A percentile compares a stretch with the other conserved stretches of the same genome.
Conservation (phyloP, 2,888 invertebrate species). For the Ophion ellenae region DNA sequence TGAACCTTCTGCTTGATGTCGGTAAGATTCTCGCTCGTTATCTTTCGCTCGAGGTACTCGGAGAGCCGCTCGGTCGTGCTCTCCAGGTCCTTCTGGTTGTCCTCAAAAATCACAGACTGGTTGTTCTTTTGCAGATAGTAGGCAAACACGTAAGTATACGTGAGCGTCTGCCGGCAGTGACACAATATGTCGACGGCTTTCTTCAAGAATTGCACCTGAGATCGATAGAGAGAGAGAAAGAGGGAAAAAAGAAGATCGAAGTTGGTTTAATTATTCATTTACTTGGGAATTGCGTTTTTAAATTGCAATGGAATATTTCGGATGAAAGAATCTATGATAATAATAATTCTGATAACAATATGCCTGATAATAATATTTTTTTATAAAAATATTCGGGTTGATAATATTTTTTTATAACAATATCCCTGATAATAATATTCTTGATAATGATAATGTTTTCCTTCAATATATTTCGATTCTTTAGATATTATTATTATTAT, state of each 20-base stretch:
- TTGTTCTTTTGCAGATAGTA: constrained; percentile 99
- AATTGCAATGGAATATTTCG: not conserved
- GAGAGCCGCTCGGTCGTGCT: constrained; percentile 98
- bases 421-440: too few species aligned
- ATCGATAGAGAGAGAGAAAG: constrained; percentile 12
- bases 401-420: not conserved
- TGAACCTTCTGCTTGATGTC: constrained; percentile 99
- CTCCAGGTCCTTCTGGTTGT: constrained; percentile 99
- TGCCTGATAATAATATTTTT: too few species aligned
- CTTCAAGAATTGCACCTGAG: constrained; percentile 97
- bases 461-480: too few species aligned
- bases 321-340: not conserved
- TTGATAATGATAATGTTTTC: too few species aligned
- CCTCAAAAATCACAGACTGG: constrained; percentile 99
- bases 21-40: constrained; percentile 97
- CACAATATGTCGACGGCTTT: constrained; percentile 98
- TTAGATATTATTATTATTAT: too few species aligned
- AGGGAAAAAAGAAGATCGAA: not conserved
- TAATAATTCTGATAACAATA: not conserved
- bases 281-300: not conserved
- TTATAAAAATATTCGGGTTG: too few species aligned
- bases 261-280: not conserved
- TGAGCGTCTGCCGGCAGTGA: constrained; percentile 98
- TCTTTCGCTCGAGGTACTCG: constrained; percentile 98
- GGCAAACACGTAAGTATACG: constrained; percentile 99